Conservation (phyloP, 2,888 invertebrate genomes). For the Hirudinaria manillensis region DNA sequence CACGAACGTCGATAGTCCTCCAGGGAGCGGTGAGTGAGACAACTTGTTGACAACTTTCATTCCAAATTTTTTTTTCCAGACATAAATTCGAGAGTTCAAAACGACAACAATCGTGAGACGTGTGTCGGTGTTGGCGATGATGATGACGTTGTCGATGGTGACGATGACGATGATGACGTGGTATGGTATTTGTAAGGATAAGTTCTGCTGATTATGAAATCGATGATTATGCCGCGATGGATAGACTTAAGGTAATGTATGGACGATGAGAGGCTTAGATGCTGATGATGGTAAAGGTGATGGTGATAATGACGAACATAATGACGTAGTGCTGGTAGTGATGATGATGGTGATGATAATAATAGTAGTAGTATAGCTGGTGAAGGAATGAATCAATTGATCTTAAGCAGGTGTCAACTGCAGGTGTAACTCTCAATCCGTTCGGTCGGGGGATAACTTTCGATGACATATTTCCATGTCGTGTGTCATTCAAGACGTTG, state of each 20-base stretch:
- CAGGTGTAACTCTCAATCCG: too few relatives aligned
- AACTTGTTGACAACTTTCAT: constrained; percentile 13
- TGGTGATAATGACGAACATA: not conserved
- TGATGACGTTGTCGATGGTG: not conserved
- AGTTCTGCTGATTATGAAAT: too few relatives aligned
- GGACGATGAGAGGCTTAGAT: too few relatives aligned
- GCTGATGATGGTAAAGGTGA: not conserved
- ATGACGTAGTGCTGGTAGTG: not conserved
- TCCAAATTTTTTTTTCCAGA: not conserved
- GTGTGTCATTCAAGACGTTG: not conserved
- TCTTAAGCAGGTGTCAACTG: too few relatives aligned
- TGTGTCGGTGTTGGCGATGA: not conserved
- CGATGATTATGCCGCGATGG: too few relatives aligned
- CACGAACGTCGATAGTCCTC: not conserved
- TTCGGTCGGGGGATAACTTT: too few relatives aligned
- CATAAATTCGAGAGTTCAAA: not conserved
- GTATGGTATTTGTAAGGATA: too few relatives aligned
- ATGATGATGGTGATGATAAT: constrained; percentile 6
- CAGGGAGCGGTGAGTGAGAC: constrained; percentile 3
- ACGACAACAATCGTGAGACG: not conserved
- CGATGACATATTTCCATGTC: too few relatives aligned
- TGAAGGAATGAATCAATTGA: not conserved
- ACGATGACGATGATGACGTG: not conserved
- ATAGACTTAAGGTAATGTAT: too few relatives aligned
- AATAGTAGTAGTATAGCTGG: not conserved